Base-by-base conservation (phyloP, 2,113 vertebrate species). In the Sebastes schlegelii region DNA sequence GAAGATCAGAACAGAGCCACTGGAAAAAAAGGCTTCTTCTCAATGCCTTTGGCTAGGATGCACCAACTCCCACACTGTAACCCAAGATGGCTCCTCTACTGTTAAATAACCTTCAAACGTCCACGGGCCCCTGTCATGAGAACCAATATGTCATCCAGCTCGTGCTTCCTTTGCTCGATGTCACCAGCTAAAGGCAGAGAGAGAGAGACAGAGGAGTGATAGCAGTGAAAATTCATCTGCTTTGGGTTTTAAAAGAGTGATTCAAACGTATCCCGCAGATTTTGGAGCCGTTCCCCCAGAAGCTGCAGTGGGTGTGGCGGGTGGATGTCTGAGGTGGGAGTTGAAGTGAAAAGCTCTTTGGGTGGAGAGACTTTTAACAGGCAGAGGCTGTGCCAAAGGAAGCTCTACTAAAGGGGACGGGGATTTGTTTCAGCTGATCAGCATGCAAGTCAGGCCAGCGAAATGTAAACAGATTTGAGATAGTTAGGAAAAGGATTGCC, bases 21-120 rank as follows among this genome's bases (percentile, higher is more conserved):
- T 2, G 62, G 68, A 86, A 86, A 79, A 34, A 34, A 66, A 57
- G 58, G 0, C 67, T 19, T 54, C 64, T 80, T 71, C 80, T 88
- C 46, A 74, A 23, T 0, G 60, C 67, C 77, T 86, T 52, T 67
- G 77, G 70, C 42, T 43, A 21, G 61, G 77, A 90, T 79, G 77
- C 7, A 10, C 46, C 78, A 55, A 5, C 79, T 84, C 90, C 88
- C 86, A 87, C 85, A 65, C 83, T 77, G 82, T 84, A 89, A 89
- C 86, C 74, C 74, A 69, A 85, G 78, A 91, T 65, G 62, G 73
- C 55, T 80, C 52, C 54, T 70, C 64, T 57, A 61, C 77, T 82
- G 66, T 80, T 86, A 80, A 90, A 87, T 78, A 70, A 85, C 90
- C 80, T 92, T 90, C 79, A 89, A 58, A 86, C 57, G 79, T 77